phyloP scores from a whole-genome alignment of 2,113 vertebrate genomes.

The Psophia crepitans region DNA sequence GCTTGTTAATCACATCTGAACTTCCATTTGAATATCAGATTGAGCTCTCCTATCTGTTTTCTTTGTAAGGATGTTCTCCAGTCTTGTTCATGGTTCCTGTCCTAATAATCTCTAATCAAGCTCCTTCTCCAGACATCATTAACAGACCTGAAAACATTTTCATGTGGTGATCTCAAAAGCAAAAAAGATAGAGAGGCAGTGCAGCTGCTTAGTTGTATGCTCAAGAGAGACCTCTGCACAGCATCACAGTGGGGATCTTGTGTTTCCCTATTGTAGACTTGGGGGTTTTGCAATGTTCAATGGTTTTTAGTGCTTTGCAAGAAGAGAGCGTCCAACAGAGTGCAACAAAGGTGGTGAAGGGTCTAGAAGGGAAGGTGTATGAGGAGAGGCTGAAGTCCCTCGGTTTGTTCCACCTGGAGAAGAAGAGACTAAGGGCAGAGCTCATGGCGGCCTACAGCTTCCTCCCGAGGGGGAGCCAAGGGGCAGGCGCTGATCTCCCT shows the following conservation, averaged over 20 bases:
- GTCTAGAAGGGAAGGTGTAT: too few relatives aligned
- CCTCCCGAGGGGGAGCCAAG: too few relatives aligned
- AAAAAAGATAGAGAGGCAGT: neutral
- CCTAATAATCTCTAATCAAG: neutral
- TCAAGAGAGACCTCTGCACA: neutral
- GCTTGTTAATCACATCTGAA: neutral
- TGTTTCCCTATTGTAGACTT: neutral
- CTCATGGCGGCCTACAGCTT: too few relatives aligned
- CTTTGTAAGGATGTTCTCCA: neutral
- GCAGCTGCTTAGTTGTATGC: neutral
- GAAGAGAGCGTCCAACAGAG: too few relatives aligned
- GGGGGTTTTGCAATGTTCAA: neutral
- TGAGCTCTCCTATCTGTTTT: neutral
- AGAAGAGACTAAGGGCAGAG: too few relatives aligned
- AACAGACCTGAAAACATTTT: neutral
- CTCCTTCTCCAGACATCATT: neutral
- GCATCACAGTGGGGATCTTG: neutral
- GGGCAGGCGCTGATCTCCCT: too few relatives aligned
- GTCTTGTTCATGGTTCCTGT: neutral
- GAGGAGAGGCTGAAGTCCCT: too few relatives aligned
- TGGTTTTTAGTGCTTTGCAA: neutral
- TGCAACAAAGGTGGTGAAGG: too few relatives aligned
- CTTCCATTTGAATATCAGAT: neutral
- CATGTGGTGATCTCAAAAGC: neutral
- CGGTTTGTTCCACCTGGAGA: too few relatives aligned